Conservation (phyloP, 2,113 vertebrate species). For the Leptocoma aspasia region DNA sequence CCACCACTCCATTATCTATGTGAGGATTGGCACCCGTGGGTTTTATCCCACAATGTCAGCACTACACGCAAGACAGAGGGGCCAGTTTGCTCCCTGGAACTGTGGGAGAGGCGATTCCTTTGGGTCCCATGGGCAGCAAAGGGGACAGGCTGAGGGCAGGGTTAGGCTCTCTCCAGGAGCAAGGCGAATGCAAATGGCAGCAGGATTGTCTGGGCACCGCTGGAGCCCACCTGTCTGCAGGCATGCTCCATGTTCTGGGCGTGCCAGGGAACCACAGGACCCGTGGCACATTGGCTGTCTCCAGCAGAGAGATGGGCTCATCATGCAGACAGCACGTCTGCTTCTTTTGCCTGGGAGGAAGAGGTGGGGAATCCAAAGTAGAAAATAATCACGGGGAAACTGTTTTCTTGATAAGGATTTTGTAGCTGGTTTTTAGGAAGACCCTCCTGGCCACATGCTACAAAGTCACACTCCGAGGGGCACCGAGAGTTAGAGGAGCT, state of each 20-base stretch:
- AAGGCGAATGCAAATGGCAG: neutral
- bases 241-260: fast-evolving
- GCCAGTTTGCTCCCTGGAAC: neutral
- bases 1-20: neutral
- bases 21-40: fast-evolving
- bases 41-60: neutral
- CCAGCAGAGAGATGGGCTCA: neutral
- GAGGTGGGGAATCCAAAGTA: neutral
- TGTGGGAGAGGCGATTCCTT: fast-evolving
- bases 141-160: neutral
- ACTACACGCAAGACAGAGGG: neutral
- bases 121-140: fast-evolving
- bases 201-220: neutral
- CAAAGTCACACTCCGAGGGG: neutral
- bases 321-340: neutral
- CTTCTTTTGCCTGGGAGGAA: neutral
- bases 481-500: neutral
- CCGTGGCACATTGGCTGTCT: fast-evolving
- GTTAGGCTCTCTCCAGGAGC: neutral
- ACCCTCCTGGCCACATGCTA: neutral
- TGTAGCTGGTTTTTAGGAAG: neutral
- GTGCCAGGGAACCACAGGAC: fast-evolving
- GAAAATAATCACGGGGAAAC: neutral
- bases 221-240: neutral
- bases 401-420: neutral